A percentile compares a stretch with the other conserved stretches of the same genome.
Conservation (phyloP, 30 jellyfish, hydroid and myxozoan species). For the Cassiopea andromeda region DNA sequence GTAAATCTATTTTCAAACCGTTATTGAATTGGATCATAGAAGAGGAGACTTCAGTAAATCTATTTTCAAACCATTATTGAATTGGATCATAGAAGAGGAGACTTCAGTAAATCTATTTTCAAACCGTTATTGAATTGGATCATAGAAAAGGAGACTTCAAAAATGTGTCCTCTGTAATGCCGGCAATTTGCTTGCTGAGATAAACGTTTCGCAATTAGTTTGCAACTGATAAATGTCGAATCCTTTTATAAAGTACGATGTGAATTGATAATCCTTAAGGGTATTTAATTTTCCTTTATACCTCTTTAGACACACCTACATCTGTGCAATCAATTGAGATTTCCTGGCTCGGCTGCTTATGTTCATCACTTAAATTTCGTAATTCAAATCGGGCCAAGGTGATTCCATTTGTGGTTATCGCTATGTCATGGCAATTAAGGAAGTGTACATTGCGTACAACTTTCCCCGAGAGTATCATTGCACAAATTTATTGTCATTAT, state of each 20-base stretch:
- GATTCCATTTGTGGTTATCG: not conserved
- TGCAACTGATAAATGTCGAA: not conserved
- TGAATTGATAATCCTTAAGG: not conserved
- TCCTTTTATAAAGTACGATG: not conserved
- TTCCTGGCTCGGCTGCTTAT: constrained; percentile 10
- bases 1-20: too few species aligned
- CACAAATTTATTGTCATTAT: too few species aligned
- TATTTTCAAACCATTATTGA: too few species aligned
- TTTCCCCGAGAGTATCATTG: too few species aligned
- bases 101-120: too few species aligned
- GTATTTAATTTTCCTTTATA: not conserved
- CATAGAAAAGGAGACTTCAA: not conserved
- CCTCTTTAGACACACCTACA: not conserved
- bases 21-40: too few species aligned
- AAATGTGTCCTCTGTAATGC: not conserved
- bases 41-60: too few species aligned
- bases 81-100: too few species aligned
- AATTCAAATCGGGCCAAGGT: not conserved
- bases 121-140: too few species aligned
- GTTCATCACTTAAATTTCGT: not conserved
- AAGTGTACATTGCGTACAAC: too few species aligned
- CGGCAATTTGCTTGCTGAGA: not conserved
- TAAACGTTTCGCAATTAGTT: not conserved
- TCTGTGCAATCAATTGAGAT: not conserved
- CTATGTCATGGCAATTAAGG: too few species aligned